Evolutionary conservation across 2,888 invertebrate genomes (phyloP), one percentile per base, ranked within the genome.

Genomic region (Elaeidobius kamerunicus): DNA sequence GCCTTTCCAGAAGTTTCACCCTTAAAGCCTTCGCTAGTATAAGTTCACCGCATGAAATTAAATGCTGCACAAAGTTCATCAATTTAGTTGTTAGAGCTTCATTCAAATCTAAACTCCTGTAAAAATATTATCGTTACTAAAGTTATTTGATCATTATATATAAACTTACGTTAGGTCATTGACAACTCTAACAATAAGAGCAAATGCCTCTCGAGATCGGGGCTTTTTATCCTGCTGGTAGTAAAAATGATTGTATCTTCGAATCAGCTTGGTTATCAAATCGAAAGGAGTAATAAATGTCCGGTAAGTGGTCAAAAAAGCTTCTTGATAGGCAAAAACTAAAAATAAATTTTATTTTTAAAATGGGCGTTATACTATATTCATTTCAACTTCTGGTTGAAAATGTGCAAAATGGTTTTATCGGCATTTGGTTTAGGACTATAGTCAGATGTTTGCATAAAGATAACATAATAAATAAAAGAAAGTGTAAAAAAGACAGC

Each of bases 241-340:
- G 69, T 82, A 83, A 69, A 66, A 91, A 88, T 84, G 79, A 70
- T 85, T 85, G 76, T 80, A 88, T 65, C 85, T 82, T 68, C 87
- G 82, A 68, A 91, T 85, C 50, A 97, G 77, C 68, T 95, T 92
- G 67, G 85, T 83, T 61, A 96, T 84, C 61, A 97, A 79, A 61
- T 89, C 90, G 66, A 84, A 76, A 17, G 97, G 93, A 55, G 88
- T 80, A 70, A 97, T 86, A 77, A 97, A 96, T 56, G 96, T 97
- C 63, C 97, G 82, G 76, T 98, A 99, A 55, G 98, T 99, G 47
- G 96, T 93, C 63, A 98, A 82, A 76, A 99, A 99, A 59, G 98
- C 97, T 79, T 99, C 98, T 78, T 94, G 93, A 76, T 91, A 95
- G 73, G 91, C 81, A 75, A 93, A 89, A 75, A 91, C 91, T 91